Conservation (phyloP, 1,140 invertebrate species). For the Ceratitis capitata region DNA sequence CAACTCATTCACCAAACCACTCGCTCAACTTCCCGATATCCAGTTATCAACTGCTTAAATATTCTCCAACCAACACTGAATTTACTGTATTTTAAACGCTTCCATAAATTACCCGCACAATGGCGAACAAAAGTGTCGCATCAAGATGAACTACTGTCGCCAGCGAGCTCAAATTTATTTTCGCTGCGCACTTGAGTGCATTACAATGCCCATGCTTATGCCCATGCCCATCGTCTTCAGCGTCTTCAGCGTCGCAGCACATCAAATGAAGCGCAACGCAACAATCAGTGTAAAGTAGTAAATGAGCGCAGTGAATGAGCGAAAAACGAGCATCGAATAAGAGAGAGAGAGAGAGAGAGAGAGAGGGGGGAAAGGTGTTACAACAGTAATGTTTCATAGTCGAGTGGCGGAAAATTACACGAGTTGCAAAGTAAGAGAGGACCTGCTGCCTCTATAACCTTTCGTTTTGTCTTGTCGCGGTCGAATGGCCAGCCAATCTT, state of each 20-base stretch:
- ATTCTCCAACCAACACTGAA: conserved; percentile 4
- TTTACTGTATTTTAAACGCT: conserved; percentile 22
- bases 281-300: neutral
- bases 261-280: conserved; percentile 16
- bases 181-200: conserved; percentile 22
- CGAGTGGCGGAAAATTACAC: neutral
- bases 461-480: neutral
- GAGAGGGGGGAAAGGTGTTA: neutral
- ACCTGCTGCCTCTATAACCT: neutral
- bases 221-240: no score
- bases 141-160: conserved; percentile 26
- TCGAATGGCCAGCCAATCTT: neutral
- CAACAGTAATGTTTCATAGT: conserved; percentile 16
- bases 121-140: conserved; percentile 6
- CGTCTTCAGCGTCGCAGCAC: no score
- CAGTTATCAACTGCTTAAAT: neutral
- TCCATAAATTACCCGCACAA: conserved; percentile 27
- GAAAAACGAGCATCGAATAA: neutral
- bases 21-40: neutral
- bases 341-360: neutral
- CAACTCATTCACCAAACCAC: neutral
- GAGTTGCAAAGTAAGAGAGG: neutral
- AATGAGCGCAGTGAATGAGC: neutral
- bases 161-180: conserved; percentile 5
- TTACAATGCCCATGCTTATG: conserved; percentile 15